Evolutionary conservation across 2,113 vertebrate species (phyloP).

Genomic region (Pelmatolapia mariae): DNA sequence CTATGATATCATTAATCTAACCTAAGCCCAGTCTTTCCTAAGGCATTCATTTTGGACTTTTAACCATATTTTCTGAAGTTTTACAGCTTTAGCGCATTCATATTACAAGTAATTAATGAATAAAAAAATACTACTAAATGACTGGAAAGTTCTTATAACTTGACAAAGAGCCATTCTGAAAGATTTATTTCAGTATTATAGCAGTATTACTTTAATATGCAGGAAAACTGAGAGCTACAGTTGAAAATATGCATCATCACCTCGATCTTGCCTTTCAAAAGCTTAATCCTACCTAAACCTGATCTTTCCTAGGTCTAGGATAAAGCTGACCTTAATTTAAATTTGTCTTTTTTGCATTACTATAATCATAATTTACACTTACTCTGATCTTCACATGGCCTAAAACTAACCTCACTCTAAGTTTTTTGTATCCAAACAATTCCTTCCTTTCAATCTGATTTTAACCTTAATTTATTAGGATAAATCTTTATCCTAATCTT

Average conservation of each 20-base stretch:
- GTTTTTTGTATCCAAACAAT: background rate
- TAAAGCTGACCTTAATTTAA: background rate
- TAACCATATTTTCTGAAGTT: background rate
- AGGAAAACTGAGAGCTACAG: background rate
- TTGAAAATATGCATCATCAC: background rate
- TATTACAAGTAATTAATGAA: background rate
- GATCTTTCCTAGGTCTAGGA: background rate
- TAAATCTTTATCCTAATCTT: background rate
- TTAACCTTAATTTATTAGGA: too few species aligned
- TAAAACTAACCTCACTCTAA: background rate
- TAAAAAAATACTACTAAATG: background rate
- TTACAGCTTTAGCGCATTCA: background rate
- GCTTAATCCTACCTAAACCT: background rate
- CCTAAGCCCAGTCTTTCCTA: background rate
- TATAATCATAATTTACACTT: background rate
- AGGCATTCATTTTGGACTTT: background rate
- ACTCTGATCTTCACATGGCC: background rate
- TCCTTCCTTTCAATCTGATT: background rate
- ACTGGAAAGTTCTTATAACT: background rate
- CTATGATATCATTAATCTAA: background rate
- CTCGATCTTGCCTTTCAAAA: background rate
- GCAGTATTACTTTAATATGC: background rate
- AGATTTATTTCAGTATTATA: background rate
- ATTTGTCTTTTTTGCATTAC: background rate
- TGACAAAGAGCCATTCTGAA: background rate